Evolutionary conservation across 2,888 invertebrate genomes (phyloP), one percentile per base, ranked within the genome.

Genomic region (Cylloceria caligata): DNA sequence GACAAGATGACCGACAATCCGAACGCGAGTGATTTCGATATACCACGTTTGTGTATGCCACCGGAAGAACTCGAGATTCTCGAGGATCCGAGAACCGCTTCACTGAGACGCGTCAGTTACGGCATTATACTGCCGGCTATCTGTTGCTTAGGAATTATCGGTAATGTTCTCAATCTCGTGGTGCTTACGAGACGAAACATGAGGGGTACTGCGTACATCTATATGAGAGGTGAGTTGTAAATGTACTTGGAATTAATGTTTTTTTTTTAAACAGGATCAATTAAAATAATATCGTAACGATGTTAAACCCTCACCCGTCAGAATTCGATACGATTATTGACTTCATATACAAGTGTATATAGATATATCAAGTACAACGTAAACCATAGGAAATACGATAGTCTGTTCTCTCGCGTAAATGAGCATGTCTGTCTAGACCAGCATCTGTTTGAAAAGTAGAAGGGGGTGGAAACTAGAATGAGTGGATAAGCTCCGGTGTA

Each of bases 131-230:
- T 96, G 85, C 96, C 96, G 76, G 93, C 95, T 80, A 95, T 96
- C 88, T 96, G 96, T 90, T 93, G 95, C 80, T 93, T 96, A 81
- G 96, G 96, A 62, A 96, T 97, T 87, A 93, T 96, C 74, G 97
- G 97, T 55, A 97, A 97, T 92, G 94, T 96, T 49, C 94, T 97
- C 85, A 97, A 97, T 93, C 93, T 97, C 85, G 94, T 96, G 86
- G 97, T 97, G 21, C 94, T 97, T 81, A 96, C 96, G 49, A 94
- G 96, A 81, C 95, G 95, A 83, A 96, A 96, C 87, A 96, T 97
- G 95, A 95, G 96, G 86, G 96, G 96, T 52, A 96, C 96, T 0
- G 97, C 97, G 49, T 97, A 97, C 92, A 95, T 96, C 91, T 97
- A 96, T 93, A 96, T 96, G 96, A 93, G 96, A 93, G 96, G 96